Evolutionary conservation across 2,113 vertebrate genomes (phyloP), one percentile per base, ranked within the genome.

Genomic region (Otolemur garnettii): DNA sequence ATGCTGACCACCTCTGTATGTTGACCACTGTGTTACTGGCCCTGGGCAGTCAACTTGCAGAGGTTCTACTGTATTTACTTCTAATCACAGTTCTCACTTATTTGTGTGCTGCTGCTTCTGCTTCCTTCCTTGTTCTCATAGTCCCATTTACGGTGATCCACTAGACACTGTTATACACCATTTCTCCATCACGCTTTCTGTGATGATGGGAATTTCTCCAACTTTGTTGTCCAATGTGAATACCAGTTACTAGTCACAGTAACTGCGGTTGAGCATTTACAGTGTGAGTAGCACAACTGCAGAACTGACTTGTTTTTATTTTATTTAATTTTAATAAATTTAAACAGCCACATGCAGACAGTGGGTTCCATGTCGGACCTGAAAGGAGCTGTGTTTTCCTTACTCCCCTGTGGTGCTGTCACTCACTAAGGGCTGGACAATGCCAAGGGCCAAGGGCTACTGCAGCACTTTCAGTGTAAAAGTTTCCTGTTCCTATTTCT

Each of bases 241-340:
- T 26, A 28, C 62, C 22, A 77, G 38, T 38, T 50, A 9, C 7
- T 17, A 50, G 86, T 33, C 53, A 75, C 28, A 33, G 4, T 22
- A n/a, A 64, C 62, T 64, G 18, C 26, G 64, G 24, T 21, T 57
- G 35, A 60, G 5, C 33, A 60, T 26, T 83, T 59, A n/a, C 59
- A 82, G 62, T 71, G 11, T 22, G n/a, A 79, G 13, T 15, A 75
- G 26, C 0, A 38, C 28, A n/a, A 88, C 4, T 18, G 19, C 57
- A 17, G 14, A 21, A 80, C 2, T 68, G 13, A 15, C 33, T 50
- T 50, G 22, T 71, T 75, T 26, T 26, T 3, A 26, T 78, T 87
- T 84, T 60, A n/a, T 38, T 85, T 87, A 45, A 62, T 77, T 95
- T 62, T 66, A 79, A 71, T 90, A n/a, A 74, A 81, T 75, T 84